Conservation (phyloP, 2,888 invertebrate species). For the Octodonta nipae region DNA sequence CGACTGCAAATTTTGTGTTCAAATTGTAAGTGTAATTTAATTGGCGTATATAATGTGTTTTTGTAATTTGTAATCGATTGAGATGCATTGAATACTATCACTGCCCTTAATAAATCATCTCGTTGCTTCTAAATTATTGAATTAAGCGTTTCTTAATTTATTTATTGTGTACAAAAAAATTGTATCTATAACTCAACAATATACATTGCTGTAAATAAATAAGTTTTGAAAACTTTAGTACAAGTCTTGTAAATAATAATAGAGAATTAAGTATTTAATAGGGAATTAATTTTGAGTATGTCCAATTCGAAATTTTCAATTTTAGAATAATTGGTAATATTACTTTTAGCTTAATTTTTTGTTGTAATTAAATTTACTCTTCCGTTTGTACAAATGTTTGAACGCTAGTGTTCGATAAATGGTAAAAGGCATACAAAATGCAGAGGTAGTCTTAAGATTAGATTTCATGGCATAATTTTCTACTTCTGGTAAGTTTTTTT, state of each 20-base stretch:
- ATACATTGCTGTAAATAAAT: constrained; percentile 13
- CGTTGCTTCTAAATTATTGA: constrained; percentile 19
- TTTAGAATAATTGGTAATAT: neutral
- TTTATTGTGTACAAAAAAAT: constrained; percentile 14
- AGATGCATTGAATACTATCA: constrained; percentile 24
- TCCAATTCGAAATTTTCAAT: neutral
- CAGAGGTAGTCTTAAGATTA: no score
- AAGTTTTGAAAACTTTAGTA: constrained; percentile 20
- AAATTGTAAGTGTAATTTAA: constrained; percentile 15
- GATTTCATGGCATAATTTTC: no score
- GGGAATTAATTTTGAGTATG: neutral
- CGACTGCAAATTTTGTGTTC: constrained; percentile 23
- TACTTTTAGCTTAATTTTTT: constrained; percentile 4
- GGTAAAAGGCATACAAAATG: no score
- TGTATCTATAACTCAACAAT: constrained; percentile 17
- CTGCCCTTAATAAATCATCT: constrained; percentile 22
- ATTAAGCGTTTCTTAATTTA: constrained; percentile 20
- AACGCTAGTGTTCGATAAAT: no score
- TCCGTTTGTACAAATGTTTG: no score
- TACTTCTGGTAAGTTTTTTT: no score
- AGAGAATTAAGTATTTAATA: constrained; percentile 7
- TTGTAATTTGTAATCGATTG: constrained; percentile 11
- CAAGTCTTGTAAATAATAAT: constrained; percentile 24
- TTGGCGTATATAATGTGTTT: constrained; percentile 4
- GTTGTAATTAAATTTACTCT: no score